Evolutionary conservation across 2,797 vertebrate species (phyloP), one percentile per base, ranked within the genome.

Genomic region (Neomorphus geoffroyi): DNA sequence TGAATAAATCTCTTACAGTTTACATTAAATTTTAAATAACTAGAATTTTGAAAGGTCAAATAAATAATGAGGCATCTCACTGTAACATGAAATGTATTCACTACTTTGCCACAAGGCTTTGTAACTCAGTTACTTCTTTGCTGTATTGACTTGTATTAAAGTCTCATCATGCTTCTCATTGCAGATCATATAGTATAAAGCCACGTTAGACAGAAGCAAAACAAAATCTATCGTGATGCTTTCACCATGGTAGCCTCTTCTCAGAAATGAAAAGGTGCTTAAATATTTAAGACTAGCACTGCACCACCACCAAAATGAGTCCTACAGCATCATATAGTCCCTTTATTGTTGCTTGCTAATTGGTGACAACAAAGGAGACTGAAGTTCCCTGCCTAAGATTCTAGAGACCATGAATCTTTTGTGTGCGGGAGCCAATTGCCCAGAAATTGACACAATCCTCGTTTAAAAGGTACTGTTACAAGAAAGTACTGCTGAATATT

Each of bases 31-130:
- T 97, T 93, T 43, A 94, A 93, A 80, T 51, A 80, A 46, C 54
- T 53, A 74, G 39, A 84, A 83, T 94, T 96, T 96, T 57, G n/a
- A 96, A 97, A 96, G 92, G 66, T 80, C 94, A 96, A 62, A 93
- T 89, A 95, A 96, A 81, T 89, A 64, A 83, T 69, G 60, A 93
- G 78, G 50, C 65, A 85, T 86, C 54, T 95, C 87, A 81, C n/a
- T 86, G 46, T 50, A 94, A 87, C 11, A 80, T 61, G 66, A 96
- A 92, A 96, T 50, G 86, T 32, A 94, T 62, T 91, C 54, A 33
- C 54, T 72, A 18, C 64, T 94, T 86, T 84, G 56, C 45, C 51
- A 90, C 23, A 86, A 73, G 35, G 9, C 75, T 92, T 94, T 86
- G 32, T 81, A 73, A 86, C 72, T 79, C 72, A 88, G 43, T 24